These are phyloP conservation scores for Marmota monax DNA, from an alignment of 2,113 vertebrate species.

Conservation along the genomic window DNA sequence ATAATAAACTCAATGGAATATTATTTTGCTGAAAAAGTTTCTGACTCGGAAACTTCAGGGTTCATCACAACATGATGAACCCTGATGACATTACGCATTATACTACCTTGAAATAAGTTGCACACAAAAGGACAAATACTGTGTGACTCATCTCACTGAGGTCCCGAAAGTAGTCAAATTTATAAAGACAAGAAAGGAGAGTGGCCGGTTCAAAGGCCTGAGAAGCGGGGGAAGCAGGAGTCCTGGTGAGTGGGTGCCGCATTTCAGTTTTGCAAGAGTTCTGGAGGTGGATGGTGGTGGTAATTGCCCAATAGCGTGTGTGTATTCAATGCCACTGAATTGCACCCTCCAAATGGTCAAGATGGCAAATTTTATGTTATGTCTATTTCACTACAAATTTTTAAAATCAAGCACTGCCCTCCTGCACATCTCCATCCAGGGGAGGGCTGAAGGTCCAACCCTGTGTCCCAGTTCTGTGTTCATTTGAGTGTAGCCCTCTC, in stretches of 20 bases:
- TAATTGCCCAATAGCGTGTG: neutral
- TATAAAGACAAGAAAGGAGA: neutral
- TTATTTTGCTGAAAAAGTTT: neutral
- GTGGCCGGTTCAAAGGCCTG: neutral
- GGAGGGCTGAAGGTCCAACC: neutral
- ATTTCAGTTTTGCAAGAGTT: neutral
- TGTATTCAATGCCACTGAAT: too few relatives aligned
- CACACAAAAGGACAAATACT: neutral
- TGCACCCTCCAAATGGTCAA: neutral
- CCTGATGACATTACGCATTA: neutral
- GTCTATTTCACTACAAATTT: neutral
- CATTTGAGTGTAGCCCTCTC: fast-evolving
- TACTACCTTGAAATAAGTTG: neutral
- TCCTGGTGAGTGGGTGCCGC: too few relatives aligned
- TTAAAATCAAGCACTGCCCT: neutral
- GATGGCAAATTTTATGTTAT: neutral
- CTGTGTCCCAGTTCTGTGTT: fast-evolving
- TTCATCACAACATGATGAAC: neutral
- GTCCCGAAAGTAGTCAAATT: neutral
- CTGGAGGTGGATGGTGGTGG: neutral
- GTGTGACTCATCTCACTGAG: neutral
- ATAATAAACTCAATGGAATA: neutral
- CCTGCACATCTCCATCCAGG: fast-evolving
- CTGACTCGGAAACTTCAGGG: neutral
- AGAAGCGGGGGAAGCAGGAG: neutral